Evolutionary conservation across 1,140 invertebrate genomes (phyloP), one percentile per base, ranked within the genome.

Genomic region (Caenorhabditis inopinata): DNA sequence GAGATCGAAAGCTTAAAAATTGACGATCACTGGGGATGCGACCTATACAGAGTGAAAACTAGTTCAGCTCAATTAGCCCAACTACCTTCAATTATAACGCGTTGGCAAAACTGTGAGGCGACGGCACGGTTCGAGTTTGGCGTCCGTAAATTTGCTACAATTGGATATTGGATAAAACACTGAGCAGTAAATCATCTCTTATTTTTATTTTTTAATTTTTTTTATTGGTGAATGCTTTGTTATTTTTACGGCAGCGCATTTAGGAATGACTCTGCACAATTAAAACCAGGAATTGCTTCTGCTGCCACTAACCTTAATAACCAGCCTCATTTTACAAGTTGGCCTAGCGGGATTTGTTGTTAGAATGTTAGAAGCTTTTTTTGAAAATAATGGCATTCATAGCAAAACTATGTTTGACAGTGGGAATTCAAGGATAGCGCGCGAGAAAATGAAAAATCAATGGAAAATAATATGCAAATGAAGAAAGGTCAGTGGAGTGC

Each of bases 201-300:
- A n/a, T n/a, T n/a, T n/a, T n/a, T n/a, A n/a, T 35, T n/a, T 38
- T 9, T 68, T 27, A 7, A 48, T 18, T 58, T 16, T 58, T 32
- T 25, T 29, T 32, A 14, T 9, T 11, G 23, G 49, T 23, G 58
- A 21, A 11, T 68, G 58, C 38, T 68, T 68, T 68, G 12, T 23
- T 51, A 21, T 51, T 58, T 68, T 68, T 68, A 32, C 58, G 58
- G 58, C n/a, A n/a, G n/a, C n/a, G n/a, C n/a, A n/a, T 68, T 68
- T 68, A 38, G 32, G 16, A 7, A 25, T 9, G n/a, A 21, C 5
- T 29, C 1, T 21, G 32, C 58, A 38, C 58, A 68, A 68, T 42
- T 68, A 38, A 68, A 68, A 68, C 32, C 16, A n/a, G n/a, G 38
- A 68, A 68, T 68, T 21, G 9, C 7, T 5, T 1, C n/a, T 48